Evolutionary conservation across 2,888 invertebrate genomes (phyloP).

Genomic region (Andrena minutula): DNA sequence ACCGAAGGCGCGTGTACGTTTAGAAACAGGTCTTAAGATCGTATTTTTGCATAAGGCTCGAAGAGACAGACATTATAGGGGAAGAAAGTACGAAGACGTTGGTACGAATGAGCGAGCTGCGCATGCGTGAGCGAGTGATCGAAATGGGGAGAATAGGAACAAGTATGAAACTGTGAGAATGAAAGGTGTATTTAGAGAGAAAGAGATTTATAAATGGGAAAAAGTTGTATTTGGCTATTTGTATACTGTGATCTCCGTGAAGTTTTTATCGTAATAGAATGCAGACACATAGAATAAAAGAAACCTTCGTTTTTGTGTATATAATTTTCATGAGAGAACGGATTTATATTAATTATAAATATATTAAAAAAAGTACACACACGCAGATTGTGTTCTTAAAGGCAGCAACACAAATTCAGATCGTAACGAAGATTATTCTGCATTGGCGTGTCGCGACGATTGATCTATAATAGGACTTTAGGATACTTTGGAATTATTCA

Average conservation of each 20-base stretch:
- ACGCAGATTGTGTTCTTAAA: constrained; percentile 53
- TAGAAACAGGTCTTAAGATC: constrained; percentile 64
- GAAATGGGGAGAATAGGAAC: not conserved
- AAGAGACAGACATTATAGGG: constrained; percentile 36
- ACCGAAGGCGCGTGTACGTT: constrained; percentile 61
- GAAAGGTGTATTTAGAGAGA: constrained; percentile 41
- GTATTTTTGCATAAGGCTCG: constrained; percentile 78
- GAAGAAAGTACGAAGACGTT: constrained; percentile 18
- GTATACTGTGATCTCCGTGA: constrained; percentile 85
- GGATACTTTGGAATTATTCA: constrained; percentile 12
- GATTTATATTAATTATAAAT: constrained; percentile 64
- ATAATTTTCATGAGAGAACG: constrained; percentile 54
- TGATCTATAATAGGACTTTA: not conserved
- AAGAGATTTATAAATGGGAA: constrained; percentile 68
- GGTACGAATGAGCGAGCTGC: not conserved
- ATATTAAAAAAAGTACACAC: constrained; percentile 58
- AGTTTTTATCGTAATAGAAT: constrained; percentile 70
- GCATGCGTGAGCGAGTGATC: constrained; percentile 6
- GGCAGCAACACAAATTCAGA: constrained; percentile 29
- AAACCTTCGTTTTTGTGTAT: constrained; percentile 48
- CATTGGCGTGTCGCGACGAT: not conserved
- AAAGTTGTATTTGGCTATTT: constrained; percentile 84
- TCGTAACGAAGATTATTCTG: constrained; percentile 1
- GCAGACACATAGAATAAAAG: constrained; percentile 32
- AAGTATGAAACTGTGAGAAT: constrained; percentile 41